phyloP scores from a whole-genome alignment of 2,797 vertebrate genomes.

The Acanthurus lineatus region DNA sequence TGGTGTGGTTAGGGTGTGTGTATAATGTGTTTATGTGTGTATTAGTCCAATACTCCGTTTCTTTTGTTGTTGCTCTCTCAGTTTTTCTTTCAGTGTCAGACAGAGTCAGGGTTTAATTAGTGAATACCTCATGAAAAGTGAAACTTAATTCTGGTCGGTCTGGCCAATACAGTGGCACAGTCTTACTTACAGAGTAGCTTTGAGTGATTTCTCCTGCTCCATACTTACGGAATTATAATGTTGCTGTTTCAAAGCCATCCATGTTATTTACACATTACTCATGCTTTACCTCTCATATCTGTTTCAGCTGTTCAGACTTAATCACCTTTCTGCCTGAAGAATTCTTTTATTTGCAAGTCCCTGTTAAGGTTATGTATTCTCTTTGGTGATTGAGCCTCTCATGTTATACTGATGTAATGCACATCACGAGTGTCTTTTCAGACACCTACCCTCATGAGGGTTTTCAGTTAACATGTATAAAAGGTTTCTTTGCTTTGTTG shows the following conservation, averaged over 20 bases:
- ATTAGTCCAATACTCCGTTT: not conserved
- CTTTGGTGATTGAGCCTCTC: not conserved
- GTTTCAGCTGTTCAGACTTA: not conserved
- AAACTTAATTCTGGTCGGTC: not conserved
- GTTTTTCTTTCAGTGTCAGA: conserved; percentile 1
- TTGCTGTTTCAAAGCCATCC: not conserved
- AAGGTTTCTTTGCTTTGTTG: not conserved
- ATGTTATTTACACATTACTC: not conserved
- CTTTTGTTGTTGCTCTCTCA: not conserved
- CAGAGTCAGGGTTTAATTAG: conserved; percentile 25
- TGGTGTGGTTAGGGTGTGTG: conserved; percentile 18
- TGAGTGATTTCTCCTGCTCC: not conserved
- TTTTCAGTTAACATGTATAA: not conserved
- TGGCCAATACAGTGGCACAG: not conserved
- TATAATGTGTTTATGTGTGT: conserved; percentile 11
- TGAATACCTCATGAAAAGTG: conserved; percentile 1
- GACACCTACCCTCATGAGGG: not conserved
- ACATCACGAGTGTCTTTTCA: conserved; percentile 1
- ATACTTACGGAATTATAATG: not conserved
- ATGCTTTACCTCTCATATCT: not conserved
- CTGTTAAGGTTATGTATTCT: not conserved
- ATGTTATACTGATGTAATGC: not conserved
- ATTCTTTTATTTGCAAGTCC: not conserved
- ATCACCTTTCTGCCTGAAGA: not conserved
- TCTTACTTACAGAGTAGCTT: not conserved